These are phyloP conservation scores for Pandemis cinnamomeana DNA, from an alignment of 2,888 invertebrate species.

Conservation along the genomic window DNA sequence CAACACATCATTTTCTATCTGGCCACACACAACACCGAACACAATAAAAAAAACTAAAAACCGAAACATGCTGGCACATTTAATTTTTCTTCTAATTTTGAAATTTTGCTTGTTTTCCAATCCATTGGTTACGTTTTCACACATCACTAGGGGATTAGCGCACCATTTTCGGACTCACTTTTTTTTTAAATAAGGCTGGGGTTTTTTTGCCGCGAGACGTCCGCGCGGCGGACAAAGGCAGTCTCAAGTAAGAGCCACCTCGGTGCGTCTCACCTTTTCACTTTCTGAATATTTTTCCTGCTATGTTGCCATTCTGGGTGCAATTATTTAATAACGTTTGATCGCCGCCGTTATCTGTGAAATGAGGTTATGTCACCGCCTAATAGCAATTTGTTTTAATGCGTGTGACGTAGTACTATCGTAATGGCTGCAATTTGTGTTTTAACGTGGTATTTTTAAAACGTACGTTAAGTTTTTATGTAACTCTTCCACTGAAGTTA, in stretches of 20 bases:
- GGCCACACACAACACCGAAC: conserved; percentile 57
- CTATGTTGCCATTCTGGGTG: conserved; percentile 47
- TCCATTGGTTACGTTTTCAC: conserved; percentile 56
- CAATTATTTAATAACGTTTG: conserved; percentile 35
- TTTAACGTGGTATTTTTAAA: not conserved
- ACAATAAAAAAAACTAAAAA: conserved; percentile 47
- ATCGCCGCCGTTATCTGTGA: conserved; percentile 28
- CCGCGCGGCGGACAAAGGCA: conserved; percentile 64
- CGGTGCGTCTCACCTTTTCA: conserved; percentile 69
- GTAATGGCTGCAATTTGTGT: conserved; percentile 4
- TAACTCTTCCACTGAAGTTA: too few relatives aligned
- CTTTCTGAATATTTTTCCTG: conserved; percentile 62
- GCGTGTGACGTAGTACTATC: conserved; percentile 52
- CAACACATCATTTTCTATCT: conserved; percentile 76
- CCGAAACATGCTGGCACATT: conserved; percentile 46
- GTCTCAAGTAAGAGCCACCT: conserved; percentile 73
- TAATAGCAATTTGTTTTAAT: conserved; percentile 34
- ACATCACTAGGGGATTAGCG: conserved; percentile 50
- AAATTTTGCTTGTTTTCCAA: conserved; percentile 67
- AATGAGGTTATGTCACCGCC: conserved; percentile 22
- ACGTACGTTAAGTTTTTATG: too few relatives aligned
- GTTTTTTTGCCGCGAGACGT: conserved; percentile 58
- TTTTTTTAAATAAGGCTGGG: conserved; percentile 38
- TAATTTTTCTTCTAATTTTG: conserved; percentile 67
- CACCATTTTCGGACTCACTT: conserved; percentile 48